Evolutionary conservation across 2,888 invertebrate genomes (phyloP), one percentile per base, ranked within the genome.

Genomic region (Palloptera scutellata): DNA sequence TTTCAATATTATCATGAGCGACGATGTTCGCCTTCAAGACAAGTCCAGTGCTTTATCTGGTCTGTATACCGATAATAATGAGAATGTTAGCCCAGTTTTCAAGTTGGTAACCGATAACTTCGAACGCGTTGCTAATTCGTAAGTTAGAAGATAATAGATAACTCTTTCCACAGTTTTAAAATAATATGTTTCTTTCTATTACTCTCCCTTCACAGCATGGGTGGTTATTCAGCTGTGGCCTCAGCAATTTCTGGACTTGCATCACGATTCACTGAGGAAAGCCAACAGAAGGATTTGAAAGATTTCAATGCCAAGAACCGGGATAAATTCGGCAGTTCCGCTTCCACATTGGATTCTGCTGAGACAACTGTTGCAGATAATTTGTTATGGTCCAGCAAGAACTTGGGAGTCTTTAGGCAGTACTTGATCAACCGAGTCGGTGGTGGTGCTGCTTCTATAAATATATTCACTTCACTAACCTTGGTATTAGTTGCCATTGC

Each of bases 41-140:
- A 83, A 81, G 59, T 75, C 79, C 0, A 69, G 78, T n/a, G 82
- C 84, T 1, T 74, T 85, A 17, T 64, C 82, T 0, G 86, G 87
- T 8, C 86, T 89, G 0, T 85, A 89, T 48, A 79, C 85, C 0
- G 86, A 87, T 66, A 89, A 88, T 74, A 86, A 87, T 58, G 85
- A 85, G 70, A 88, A 90, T 66, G 82, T 88, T 1, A 80, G 86
- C 3, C 74, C 88, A 0, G 89, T 89, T 0, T 83, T 90, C 61
- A 80, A 88, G 0, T 87, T 87, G 65, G 77, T 91, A 5, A 82
- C 76, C 0, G 54, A 60, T 1, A 73, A 81, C 15, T 60, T 67
- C 51, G 74, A 78, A 0, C 60, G 69, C 0, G 64, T 84, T n/a
- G 73, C 74, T 13, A 20, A 43, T 5, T 75, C 83, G 84, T 84